These are phyloP conservation scores for Papilio protenor DNA, from an alignment of 2,888 invertebrate genomes.

Conservation along the genomic window DNA sequence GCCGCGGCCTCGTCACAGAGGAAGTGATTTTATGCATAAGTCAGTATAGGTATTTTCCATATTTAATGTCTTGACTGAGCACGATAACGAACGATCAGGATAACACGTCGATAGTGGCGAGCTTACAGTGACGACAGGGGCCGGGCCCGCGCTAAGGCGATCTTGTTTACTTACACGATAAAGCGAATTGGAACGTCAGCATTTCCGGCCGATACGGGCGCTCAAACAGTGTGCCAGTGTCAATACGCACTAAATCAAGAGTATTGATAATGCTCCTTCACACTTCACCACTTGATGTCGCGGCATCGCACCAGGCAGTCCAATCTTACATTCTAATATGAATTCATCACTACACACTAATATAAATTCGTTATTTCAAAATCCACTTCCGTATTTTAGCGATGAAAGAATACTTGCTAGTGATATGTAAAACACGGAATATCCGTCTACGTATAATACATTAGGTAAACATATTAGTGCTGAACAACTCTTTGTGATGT, in stretches of 20 bases:
- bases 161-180: conserved; percentile 1
- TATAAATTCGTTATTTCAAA: background rate
- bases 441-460: background rate
- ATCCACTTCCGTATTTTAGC: background rate
- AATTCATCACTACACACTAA: background rate
- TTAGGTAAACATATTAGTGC: background rate
- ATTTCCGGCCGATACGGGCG: background rate
- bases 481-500: background rate
- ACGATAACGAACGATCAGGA: background rate
- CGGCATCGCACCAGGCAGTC: background rate
- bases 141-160: background rate
- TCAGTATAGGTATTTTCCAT: background rate
- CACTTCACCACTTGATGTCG: background rate
- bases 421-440: background rate
- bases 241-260: background rate
- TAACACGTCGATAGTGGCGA: background rate
- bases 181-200: background rate
- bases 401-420: background rate
- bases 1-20: background rate
- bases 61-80: background rate
- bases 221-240: background rate
- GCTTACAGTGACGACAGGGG: background rate
- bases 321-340: background rate
- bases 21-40: background rate
- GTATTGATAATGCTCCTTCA: background rate